A percentile compares a stretch with the other conserved stretches of the same genome.
These are phyloP conservation scores for Drusus annulatus DNA, from an alignment of 1,140 invertebrate genomes.

Conservation along the genomic window DNA sequence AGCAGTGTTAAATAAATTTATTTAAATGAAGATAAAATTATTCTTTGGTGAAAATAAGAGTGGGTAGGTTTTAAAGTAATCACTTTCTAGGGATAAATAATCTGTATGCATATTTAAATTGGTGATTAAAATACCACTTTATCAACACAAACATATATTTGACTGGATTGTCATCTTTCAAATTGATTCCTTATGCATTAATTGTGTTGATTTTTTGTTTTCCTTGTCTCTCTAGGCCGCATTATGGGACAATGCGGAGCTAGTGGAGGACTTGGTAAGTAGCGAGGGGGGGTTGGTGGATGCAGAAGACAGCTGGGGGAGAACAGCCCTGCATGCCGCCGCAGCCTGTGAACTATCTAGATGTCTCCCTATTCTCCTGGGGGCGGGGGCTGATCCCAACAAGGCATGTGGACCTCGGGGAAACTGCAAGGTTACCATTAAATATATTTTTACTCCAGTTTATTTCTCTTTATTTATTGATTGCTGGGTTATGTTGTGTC, in stretches of 20 bases:
- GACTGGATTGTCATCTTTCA: background rate
- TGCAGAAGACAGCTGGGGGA: conserved; percentile 82
- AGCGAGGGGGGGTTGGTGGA: conserved; percentile 80
- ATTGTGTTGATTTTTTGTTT: background rate
- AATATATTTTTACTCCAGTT: too few species aligned
- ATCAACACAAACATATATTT: background rate
- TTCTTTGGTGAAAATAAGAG: conserved; percentile 1
- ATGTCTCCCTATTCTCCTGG: conserved; percentile 82
- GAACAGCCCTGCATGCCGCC: conserved; percentile 88
- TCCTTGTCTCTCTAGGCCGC: conserved; percentile 75
- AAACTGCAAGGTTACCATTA: conserved; percentile 70
- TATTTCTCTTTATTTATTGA: too few species aligned
- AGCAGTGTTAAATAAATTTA: background rate
- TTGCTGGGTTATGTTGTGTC: too few species aligned
- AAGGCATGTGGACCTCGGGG: conserved; percentile 78
- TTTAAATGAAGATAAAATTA: conserved; percentile 1
- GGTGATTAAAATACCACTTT: conserved; percentile 39
- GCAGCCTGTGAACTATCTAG: conserved; percentile 89
- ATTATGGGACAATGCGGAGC: conserved; percentile 91
- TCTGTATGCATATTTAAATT: background rate
- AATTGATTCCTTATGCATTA: conserved; percentile 54
- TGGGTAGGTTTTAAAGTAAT: background rate
- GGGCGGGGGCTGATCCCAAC: conserved; percentile 83
- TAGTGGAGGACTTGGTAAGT: conserved; percentile 86
- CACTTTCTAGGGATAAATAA: conserved; percentile 15